Evolutionary conservation across 2,113 vertebrate species (phyloP).

Genomic region (Progne subis): DNA sequence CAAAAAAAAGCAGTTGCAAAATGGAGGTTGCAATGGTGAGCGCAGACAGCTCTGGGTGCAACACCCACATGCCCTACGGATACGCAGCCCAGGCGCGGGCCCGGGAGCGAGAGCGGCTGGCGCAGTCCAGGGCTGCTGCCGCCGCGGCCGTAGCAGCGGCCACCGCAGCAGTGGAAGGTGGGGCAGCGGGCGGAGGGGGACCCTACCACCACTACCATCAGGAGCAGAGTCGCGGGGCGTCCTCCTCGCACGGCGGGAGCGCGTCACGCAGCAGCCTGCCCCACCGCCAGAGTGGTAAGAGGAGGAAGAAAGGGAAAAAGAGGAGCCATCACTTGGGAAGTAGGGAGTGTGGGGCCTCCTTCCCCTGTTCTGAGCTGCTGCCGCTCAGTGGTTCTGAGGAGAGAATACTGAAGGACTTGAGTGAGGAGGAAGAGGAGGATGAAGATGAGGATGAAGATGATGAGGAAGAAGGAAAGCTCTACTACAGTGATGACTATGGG

Average conservation of each 20-base stretch:
- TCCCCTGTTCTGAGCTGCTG: constrained; percentile 92
- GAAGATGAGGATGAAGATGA: constrained; percentile 79
- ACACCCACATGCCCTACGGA: constrained; percentile 93
- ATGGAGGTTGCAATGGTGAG: constrained; percentile 99
- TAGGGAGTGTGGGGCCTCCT: constrained; percentile 67
- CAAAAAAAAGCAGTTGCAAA: neutral
- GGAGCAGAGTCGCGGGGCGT: constrained; percentile 75
- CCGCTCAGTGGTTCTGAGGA: constrained; percentile 92
- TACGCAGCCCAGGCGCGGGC: constrained; percentile 88
- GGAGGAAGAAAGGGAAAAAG: constrained; percentile 55
- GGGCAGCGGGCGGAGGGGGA: constrained; percentile 68
- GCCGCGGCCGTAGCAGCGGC: constrained; percentile 78
- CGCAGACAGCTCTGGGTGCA: constrained; percentile 92
- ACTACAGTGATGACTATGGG: constrained; percentile 82
- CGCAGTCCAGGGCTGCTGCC: constrained; percentile 80
- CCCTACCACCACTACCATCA: constrained; percentile 84
- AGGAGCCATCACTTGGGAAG: constrained; percentile 61
- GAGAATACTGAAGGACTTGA: constrained; percentile 91
- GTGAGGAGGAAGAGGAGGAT: constrained; percentile 87
- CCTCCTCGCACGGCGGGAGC: constrained; percentile 63
- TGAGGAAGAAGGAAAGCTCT: constrained; percentile 81
- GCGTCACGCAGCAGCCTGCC: constrained; percentile 55
- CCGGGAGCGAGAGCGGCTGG: constrained; percentile 85
- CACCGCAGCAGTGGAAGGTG: constrained; percentile 80
- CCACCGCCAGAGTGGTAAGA: constrained; percentile 68